These are phyloP conservation scores for Hyppa rectilinea DNA, from an alignment of 2,888 invertebrate species.

Conservation along the genomic window DNA sequence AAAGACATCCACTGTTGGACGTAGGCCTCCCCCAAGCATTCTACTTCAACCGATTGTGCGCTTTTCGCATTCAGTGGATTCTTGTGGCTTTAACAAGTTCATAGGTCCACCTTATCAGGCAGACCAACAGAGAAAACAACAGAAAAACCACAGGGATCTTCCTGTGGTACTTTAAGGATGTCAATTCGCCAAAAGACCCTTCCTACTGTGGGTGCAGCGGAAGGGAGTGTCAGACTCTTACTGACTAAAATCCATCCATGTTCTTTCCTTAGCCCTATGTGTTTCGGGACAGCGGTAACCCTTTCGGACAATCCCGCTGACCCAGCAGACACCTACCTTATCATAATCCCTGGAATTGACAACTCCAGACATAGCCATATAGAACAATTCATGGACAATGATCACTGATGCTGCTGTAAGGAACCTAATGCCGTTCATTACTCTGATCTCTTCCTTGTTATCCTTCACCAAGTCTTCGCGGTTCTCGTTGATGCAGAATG, in stretches of 20 bases:
- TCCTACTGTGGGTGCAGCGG: no score
- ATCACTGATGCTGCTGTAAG: slow-evolving; percentile 53
- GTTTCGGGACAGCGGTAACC: no score
- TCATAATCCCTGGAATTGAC: slow-evolving; percentile 63
- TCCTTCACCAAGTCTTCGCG: slow-evolving; percentile 56
- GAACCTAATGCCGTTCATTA: slow-evolving; percentile 68
- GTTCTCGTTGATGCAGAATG: slow-evolving; percentile 67
- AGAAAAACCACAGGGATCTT: no score
- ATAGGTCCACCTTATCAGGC: background rate
- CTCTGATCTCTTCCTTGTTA: slow-evolving; percentile 64
- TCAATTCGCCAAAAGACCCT: no score
- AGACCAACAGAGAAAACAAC: no score
- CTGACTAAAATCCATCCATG: no score
- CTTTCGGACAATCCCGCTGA: no score
- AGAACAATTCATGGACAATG: slow-evolving; percentile 48
- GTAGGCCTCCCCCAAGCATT: background rate
- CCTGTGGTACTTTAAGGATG: no score
- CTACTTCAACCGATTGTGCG: background rate
- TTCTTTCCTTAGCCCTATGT: no score
- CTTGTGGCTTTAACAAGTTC: background rate
- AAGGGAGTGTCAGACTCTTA: no score
- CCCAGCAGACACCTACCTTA: slow-evolving; percentile 55
- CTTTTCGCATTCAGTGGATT: background rate
- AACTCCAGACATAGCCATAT: slow-evolving; percentile 22
- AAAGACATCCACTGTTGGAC: background rate